A percentile compares a stretch with the other conserved stretches of the same genome.
These are phyloP conservation scores for Ceratina calcarata DNA, from an alignment of 1,140 invertebrate species.

Conservation along the genomic window DNA sequence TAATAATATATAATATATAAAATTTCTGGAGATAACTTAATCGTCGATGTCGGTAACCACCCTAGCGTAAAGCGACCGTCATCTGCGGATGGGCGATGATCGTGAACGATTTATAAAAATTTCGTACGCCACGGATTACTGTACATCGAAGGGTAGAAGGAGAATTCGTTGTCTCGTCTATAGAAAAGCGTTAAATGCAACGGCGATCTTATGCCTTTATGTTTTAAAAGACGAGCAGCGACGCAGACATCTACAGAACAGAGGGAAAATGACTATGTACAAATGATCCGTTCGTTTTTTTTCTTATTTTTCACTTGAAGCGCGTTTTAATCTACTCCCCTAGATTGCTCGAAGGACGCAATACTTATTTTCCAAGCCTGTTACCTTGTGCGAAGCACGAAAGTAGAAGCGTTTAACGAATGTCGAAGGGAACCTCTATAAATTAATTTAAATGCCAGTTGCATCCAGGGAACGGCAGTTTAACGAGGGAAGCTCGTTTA, in stretches of 20 bases:
- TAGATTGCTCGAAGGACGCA: not conserved
- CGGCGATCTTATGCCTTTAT: not conserved
- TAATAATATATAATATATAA: slow-evolving; percentile 67
- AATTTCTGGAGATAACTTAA: slow-evolving; percentile 62
- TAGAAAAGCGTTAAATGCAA: slow-evolving; percentile 28
- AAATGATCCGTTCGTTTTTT: not conserved
- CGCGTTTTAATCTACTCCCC: not conserved
- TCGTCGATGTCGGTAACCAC: slow-evolving; percentile 28
- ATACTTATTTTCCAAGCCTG: not conserved
- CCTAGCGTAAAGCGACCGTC: slow-evolving; percentile 34
- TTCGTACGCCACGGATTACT: slow-evolving; percentile 3
- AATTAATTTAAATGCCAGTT: slow-evolving; percentile 6
- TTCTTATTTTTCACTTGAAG: not conserved
- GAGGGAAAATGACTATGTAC: no score
- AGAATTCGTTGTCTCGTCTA: slow-evolving; percentile 2
- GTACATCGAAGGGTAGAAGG: slow-evolving; percentile 27
- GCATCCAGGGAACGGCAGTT: not conserved
- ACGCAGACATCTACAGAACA: slow-evolving; percentile 5
- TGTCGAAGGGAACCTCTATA: not conserved
- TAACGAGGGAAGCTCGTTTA: not conserved
- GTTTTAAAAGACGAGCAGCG: slow-evolving; percentile 20
- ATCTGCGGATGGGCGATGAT: not conserved
- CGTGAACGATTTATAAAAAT: not conserved
- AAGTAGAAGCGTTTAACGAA: slow-evolving; percentile 13
- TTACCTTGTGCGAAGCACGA: not conserved